Percentiles rank a stretch among this genome's conserved stretches.
phyloP scores from a whole-genome alignment of 2,113 vertebrate species.

The Vanacampus margaritifer region DNA sequence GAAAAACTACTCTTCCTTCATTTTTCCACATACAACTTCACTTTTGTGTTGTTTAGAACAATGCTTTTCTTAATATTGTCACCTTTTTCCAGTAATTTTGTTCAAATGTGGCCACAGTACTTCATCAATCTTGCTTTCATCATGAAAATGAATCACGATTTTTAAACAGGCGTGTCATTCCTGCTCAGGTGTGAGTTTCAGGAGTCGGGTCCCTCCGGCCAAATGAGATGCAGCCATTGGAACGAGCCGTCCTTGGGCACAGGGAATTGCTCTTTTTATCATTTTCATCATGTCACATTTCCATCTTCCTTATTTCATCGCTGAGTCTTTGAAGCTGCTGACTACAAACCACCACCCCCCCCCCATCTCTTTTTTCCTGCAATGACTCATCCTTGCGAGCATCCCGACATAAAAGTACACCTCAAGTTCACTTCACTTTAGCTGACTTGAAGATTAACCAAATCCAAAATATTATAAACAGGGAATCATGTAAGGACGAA shows the following conservation, averaged over 20 bases:
- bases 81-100: background rate
- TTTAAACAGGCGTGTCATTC: slow-evolving; percentile 43
- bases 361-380: slow-evolving; percentile 26
- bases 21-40: too few relatives aligned
- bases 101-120: background rate
- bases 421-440: slow-evolving; percentile 17
- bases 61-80: background rate
- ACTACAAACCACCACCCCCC: too few relatives aligned
- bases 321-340: slow-evolving; percentile 47
- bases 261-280: slow-evolving; percentile 33
- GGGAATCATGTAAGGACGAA: background rate
- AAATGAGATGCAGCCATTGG: slow-evolving; percentile 13
- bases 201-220: slow-evolving; percentile 22
- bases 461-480: background rate
- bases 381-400: slow-evolving; percentile 50
- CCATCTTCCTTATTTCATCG: slow-evolving; percentile 13
- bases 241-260: slow-evolving; percentile 41
- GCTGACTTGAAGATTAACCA: background rate
- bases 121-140: background rate
- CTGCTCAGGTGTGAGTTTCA: slow-evolving; percentile 23
- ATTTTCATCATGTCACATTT: background rate
- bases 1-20: too few relatives aligned
- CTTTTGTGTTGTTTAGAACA: too few relatives aligned
- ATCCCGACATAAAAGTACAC: slow-evolving; percentile 42
- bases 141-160: background rate